Evolutionary conservation across 1,140 invertebrate genomes (phyloP).

Genomic region (Hirudo medicinalis): DNA sequence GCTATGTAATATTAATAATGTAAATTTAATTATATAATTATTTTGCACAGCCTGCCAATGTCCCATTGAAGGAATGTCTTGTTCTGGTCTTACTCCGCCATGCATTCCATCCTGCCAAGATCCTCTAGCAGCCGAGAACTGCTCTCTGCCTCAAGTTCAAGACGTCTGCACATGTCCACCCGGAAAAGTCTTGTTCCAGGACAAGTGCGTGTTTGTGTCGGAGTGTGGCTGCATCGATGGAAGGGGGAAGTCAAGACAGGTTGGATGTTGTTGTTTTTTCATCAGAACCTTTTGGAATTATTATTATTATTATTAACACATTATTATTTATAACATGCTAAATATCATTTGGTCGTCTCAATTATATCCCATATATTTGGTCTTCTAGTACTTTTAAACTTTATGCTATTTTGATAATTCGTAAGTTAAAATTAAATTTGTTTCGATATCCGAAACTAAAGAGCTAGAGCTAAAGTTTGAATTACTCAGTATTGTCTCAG

Average conservation of each 20-base stretch:
- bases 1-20: too few relatives aligned
- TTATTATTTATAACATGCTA: too few relatives aligned
- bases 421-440: too few relatives aligned
- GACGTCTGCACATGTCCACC: neutral
- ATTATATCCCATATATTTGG: too few relatives aligned
- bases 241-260: neutral
- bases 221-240: neutral
- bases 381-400: too few relatives aligned
- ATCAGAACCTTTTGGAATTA: too few relatives aligned
- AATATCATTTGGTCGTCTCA: too few relatives aligned
- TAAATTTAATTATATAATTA: neutral
- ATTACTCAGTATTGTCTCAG: too few relatives aligned
- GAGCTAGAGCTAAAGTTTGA: too few relatives aligned
- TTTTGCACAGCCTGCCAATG: neutral
- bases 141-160: constrained; percentile 1
- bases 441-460: too few relatives aligned
- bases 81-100: neutral
- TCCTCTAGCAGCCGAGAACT: neutral
- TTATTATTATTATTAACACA: too few relatives aligned
- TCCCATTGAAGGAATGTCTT: neutral
- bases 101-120: constrained; percentile 8
- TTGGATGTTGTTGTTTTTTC: neutral
- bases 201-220: neutral
- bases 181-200: constrained; percentile 1
- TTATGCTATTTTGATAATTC: too few relatives aligned